A percentile compares a stretch with the other conserved stretches of the same genome.
These are phyloP conservation scores for Toxotes lorentzi DNA, from an alignment of 2,797 vertebrate species.

Conservation along the genomic window DNA sequence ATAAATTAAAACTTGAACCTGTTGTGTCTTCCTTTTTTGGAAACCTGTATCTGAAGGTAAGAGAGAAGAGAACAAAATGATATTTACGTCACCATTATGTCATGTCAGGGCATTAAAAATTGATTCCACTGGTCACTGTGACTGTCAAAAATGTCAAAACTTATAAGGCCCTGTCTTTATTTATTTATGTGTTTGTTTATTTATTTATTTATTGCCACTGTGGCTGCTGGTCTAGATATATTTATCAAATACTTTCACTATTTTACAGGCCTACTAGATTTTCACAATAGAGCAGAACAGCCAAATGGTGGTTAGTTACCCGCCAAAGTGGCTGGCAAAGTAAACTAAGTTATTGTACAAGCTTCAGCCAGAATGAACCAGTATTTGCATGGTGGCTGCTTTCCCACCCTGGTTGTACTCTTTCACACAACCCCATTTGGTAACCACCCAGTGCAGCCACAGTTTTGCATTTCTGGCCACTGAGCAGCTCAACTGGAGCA, in stretches of 20 bases:
- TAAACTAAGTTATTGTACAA: conserved; percentile 47
- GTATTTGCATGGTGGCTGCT: conserved; percentile 57
- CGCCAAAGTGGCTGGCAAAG: conserved; percentile 63
- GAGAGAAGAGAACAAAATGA: background rate
- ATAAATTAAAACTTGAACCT: background rate
- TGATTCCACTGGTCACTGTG: background rate
- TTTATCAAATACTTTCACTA: conserved; percentile 24
- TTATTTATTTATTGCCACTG: conserved; percentile 7
- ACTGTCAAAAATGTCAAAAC: background rate
- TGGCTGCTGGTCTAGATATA: conserved; percentile 17
- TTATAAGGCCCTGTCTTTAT: background rate
- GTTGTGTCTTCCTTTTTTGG: background rate
- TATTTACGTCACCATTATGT: background rate
- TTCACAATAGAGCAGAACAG: conserved; percentile 24
- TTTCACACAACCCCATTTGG: conserved; percentile 69
- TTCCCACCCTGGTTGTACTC: conserved; percentile 53
- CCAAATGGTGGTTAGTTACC: conserved; percentile 57
- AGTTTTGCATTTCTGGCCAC: conserved; percentile 76
- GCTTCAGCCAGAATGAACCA: conserved; percentile 50
- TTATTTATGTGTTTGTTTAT: conserved; percentile 9
- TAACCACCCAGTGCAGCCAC: conserved; percentile 61
- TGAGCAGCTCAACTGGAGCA: conserved; percentile 72
- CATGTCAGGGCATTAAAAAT: background rate
- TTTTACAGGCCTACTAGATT: conserved; percentile 26
- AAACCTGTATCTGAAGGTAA: background rate